These are phyloP conservation scores for Congeria kusceri DNA, from an alignment of 2,888 invertebrate species.

Conservation along the genomic window DNA sequence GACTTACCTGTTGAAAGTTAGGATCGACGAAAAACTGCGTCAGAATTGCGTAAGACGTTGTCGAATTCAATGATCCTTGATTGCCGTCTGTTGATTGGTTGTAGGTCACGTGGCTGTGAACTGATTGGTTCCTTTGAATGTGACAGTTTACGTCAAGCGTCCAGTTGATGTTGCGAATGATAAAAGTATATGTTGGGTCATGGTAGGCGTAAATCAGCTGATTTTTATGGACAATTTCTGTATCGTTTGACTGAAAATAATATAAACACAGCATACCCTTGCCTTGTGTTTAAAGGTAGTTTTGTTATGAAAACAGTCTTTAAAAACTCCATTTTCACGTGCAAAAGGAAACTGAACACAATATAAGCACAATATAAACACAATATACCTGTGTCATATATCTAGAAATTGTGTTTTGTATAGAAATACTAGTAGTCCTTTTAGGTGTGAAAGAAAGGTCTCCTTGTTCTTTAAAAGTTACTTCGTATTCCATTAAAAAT, in stretches of 20 bases:
- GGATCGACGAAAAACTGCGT: conserved; percentile 24
- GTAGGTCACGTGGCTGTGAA: conserved; percentile 12
- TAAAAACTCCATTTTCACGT: too few species aligned
- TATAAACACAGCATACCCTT: too few species aligned
- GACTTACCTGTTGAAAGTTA: conserved; percentile 23
- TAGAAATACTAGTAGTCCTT: too few species aligned
- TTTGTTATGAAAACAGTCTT: too few species aligned
- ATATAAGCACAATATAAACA: too few species aligned
- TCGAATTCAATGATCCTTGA: not conserved
- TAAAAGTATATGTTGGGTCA: conserved; percentile 27
- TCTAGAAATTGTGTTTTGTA: too few species aligned
- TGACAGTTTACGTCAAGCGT: conserved; percentile 31
- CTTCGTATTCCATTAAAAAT: too few species aligned
- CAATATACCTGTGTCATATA: too few species aligned
- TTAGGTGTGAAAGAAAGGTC: too few species aligned
- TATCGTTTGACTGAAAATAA: not conserved
- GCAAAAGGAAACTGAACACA: too few species aligned
- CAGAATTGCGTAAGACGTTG: not conserved
- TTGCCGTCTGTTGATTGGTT: conserved; percentile 13
- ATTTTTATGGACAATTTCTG: conserved; percentile 17
- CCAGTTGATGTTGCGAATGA: conserved; percentile 35
- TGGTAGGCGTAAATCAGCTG: conserved; percentile 39
- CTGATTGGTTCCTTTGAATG: conserved; percentile 26
- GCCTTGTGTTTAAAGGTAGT: too few species aligned
- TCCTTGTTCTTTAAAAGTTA: too few species aligned